Conservation (phyloP, 2,888 invertebrate genomes). For the Hypercompe scribonia region DNA sequence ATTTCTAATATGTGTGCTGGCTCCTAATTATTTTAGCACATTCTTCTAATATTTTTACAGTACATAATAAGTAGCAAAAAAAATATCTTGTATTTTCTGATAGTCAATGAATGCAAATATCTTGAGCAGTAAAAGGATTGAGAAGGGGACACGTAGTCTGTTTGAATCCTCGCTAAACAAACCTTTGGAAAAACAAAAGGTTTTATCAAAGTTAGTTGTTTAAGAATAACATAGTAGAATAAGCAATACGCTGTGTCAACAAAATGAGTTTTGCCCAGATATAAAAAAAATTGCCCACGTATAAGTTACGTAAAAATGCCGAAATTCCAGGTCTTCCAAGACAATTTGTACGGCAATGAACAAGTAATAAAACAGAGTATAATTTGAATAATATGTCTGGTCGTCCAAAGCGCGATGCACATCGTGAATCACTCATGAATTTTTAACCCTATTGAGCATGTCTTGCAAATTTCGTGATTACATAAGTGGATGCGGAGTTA, state of each 20-base stretch:
- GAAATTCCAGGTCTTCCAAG: neutral
- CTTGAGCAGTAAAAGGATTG: too few species aligned
- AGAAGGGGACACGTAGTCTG: too few species aligned
- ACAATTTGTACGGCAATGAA: slow-evolving; percentile 2
- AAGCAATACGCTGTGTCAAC: neutral
- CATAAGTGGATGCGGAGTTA: neutral
- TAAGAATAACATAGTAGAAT: neutral
- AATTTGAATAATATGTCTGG: slow-evolving; percentile 2
- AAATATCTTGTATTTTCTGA: too few species aligned
- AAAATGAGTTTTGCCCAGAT: neutral
- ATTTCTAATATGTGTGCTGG: too few species aligned
- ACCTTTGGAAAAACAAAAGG: neutral
- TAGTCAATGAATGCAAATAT: too few species aligned
- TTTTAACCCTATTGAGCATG: neutral
- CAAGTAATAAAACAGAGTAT: slow-evolving; percentile 2
- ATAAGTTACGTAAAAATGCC: neutral
- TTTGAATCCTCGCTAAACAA: too few species aligned
- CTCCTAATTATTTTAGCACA: too few species aligned
- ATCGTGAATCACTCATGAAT: neutral
- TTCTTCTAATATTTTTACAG: too few species aligned
- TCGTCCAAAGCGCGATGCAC: neutral
- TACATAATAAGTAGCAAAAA: too few species aligned
- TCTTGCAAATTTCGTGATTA: neutral
- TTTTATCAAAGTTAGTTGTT: neutral
- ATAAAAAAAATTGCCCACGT: neutral